Evolutionary conservation across 2,888 invertebrate genomes (phyloP).

Genomic region (Melinopterus prodromus): DNA sequence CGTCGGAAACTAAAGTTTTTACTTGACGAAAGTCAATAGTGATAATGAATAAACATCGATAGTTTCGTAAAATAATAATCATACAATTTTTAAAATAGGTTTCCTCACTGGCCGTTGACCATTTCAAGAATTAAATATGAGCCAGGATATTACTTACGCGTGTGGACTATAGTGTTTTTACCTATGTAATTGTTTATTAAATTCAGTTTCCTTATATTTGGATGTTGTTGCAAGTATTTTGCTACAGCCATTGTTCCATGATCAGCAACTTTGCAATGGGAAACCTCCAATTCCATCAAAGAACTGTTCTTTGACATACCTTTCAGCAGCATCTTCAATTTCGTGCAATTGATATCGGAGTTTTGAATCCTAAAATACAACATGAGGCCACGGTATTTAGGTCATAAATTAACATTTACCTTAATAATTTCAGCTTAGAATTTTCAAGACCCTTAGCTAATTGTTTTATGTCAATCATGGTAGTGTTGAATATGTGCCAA

Average conservation of each 20-base stretch:
- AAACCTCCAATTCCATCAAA: conserved; percentile 53
- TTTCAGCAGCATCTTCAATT: conserved; percentile 50
- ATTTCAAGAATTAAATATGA: too few species aligned
- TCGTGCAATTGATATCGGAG: conserved; percentile 54
- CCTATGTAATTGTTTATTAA: conserved; percentile 54
- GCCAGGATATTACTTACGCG: too few species aligned
- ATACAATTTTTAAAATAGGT: too few species aligned
- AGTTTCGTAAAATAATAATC: too few species aligned
- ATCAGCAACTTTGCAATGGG: conserved; percentile 55
- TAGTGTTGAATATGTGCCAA: conserved; percentile 51
- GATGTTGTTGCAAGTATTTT: conserved; percentile 48
- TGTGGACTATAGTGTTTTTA: conserved; percentile 30
- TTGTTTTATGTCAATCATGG: conserved; percentile 50
- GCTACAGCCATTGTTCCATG: conserved; percentile 51
- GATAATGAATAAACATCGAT: too few species aligned
- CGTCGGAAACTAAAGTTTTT: too few species aligned
- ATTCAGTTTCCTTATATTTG: conserved; percentile 47
- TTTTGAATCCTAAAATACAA: conserved; percentile 49
- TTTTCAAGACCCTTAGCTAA: conserved; percentile 53
- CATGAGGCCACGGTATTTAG: conserved; percentile 26
- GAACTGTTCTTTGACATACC: conserved; percentile 48
- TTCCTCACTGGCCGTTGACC: too few species aligned
- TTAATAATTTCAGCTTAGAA: conserved; percentile 48
- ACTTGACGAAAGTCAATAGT: too few species aligned
- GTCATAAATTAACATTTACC: conserved; percentile 41